Evolutionary conservation across 2,888 invertebrate genomes (phyloP).

Genomic region (Chelonus formosanus): DNA sequence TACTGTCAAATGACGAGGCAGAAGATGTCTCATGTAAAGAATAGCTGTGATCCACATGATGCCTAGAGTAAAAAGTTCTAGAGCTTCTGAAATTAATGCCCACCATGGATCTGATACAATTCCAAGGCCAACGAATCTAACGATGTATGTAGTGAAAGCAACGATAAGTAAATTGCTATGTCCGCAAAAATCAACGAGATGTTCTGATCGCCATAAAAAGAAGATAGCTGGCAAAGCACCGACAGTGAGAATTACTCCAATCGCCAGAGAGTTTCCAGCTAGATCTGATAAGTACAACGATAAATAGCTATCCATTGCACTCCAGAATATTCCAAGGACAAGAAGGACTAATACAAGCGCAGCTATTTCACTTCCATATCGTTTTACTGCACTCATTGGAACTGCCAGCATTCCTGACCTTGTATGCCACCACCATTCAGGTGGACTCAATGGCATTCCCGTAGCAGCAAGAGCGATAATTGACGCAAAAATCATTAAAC

Average conservation of each 20-base stretch:
- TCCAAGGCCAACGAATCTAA: constrained; percentile 65
- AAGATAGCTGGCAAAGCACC: constrained; percentile 77
- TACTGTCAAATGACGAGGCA: constrained; percentile 79
- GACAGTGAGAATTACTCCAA: constrained; percentile 74
- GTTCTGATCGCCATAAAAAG: constrained; percentile 81
- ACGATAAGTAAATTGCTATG: constrained; percentile 84
- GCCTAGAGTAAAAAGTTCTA: constrained; percentile 81
- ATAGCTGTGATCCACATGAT: constrained; percentile 83
- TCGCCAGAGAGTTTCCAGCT: constrained; percentile 66
- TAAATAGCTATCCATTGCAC: constrained; percentile 80
- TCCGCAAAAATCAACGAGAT: constrained; percentile 83
- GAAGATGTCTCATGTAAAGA: constrained; percentile 81
- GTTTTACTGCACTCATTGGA: constrained; percentile 81
- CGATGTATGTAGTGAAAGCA: constrained; percentile 82
- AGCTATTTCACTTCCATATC: constrained; percentile 79
- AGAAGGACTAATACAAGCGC: constrained; percentile 76
- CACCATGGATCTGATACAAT: constrained; percentile 68
- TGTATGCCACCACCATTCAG: constrained; percentile 91
- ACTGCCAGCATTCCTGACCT: constrained; percentile 76
- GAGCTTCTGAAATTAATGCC: constrained; percentile 75
- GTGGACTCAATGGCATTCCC: constrained; percentile 80
- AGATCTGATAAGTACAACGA: constrained; percentile 68
- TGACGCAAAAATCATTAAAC: constrained; percentile 68
- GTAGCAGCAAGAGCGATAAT: constrained; percentile 57
- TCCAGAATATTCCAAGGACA: constrained; percentile 81